phyloP scores from a whole-genome alignment of 2,797 vertebrate genomes.

The Craterocephalus amniculus region DNA sequence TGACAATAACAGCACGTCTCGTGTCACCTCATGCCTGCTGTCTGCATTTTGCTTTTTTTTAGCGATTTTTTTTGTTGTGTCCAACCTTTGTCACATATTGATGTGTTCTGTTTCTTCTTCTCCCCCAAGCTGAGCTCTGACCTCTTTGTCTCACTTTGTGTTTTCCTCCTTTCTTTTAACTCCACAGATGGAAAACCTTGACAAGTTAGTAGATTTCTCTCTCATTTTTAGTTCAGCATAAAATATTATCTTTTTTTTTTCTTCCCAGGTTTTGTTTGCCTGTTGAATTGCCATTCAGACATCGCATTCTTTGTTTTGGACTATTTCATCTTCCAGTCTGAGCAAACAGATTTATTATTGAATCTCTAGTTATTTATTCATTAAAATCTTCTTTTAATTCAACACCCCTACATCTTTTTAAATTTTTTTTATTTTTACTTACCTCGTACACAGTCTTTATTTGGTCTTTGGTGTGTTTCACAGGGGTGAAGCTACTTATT shows the following conservation, averaged over 20 bases:
- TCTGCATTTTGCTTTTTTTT: slow-evolving; percentile 49
- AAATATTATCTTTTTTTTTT: slow-evolving; percentile 9
- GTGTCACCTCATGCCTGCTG: slow-evolving; percentile 54
- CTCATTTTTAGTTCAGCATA: slow-evolving; percentile 19
- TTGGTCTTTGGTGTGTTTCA: slow-evolving; percentile 59
- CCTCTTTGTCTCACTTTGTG: slow-evolving; percentile 61
- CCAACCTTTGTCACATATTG: slow-evolving; percentile 29
- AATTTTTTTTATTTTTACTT: slow-evolving; percentile 8
- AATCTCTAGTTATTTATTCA: neutral
- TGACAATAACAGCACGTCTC: slow-evolving; percentile 67
- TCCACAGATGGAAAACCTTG: slow-evolving; percentile 90
- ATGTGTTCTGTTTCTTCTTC: slow-evolving; percentile 40
- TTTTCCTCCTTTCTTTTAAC: slow-evolving; percentile 63
- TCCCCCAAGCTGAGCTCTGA: slow-evolving; percentile 63
- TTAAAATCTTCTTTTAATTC: neutral
- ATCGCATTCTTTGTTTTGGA: neutral
- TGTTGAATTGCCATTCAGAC: slow-evolving; percentile 24
- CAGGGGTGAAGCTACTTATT: slow-evolving; percentile 78
- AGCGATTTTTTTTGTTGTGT: slow-evolving; percentile 26
- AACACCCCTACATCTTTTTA: neutral
- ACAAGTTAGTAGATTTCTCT: slow-evolving; percentile 94
- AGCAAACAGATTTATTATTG: neutral
- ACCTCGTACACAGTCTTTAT: slow-evolving; percentile 13
- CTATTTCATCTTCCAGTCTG: neutral
- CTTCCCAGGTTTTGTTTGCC: neutral